A percentile compares a stretch with the other conserved stretches of the same genome.
These are phyloP conservation scores for Mobula hypostoma DNA, from an alignment of 2,113 vertebrate species.

Conservation along the genomic window DNA sequence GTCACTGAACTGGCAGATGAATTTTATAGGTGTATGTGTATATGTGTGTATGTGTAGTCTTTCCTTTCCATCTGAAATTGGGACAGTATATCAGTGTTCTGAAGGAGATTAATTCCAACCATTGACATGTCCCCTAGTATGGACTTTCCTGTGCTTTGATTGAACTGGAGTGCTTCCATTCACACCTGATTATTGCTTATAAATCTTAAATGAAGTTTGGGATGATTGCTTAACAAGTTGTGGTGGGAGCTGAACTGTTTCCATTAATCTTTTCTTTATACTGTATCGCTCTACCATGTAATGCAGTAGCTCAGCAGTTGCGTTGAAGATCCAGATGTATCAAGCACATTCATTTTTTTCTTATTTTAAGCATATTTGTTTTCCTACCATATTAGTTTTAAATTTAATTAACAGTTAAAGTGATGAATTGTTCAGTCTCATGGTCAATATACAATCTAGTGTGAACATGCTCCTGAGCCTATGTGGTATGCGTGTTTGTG, in stretches of 20 bases:
- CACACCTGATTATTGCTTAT: conserved; percentile 49
- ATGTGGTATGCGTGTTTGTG: no score
- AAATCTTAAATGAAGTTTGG: conserved; percentile 47
- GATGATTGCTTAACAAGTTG: conserved; percentile 49
- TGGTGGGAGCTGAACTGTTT: conserved; percentile 48
- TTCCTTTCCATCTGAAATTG: conserved; percentile 29
- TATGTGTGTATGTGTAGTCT: conserved; percentile 6
- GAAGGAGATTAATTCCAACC: conserved; percentile 40
- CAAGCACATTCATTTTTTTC: neutral
- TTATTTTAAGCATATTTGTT: conserved; percentile 11
- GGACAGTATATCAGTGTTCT: conserved; percentile 40
- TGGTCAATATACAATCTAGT: neutral
- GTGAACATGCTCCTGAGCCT: no score
- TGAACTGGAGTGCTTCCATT: conserved; percentile 43
- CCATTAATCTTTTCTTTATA: conserved; percentile 50
- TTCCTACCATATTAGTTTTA: neutral
- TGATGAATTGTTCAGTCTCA: neutral
- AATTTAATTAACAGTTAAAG: neutral
- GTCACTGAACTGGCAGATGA: conserved; percentile 38
- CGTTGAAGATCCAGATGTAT: neutral
- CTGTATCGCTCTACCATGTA: conserved; percentile 34
- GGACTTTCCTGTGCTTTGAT: conserved; percentile 36
- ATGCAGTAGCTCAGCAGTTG: conserved; percentile 15
- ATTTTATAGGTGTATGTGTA: conserved; percentile 35
- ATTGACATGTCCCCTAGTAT: conserved; percentile 38